These are phyloP conservation scores for Pemphigus obesinymphae DNA, from an alignment of 1,140 invertebrate genomes.

Conservation along the genomic window DNA sequence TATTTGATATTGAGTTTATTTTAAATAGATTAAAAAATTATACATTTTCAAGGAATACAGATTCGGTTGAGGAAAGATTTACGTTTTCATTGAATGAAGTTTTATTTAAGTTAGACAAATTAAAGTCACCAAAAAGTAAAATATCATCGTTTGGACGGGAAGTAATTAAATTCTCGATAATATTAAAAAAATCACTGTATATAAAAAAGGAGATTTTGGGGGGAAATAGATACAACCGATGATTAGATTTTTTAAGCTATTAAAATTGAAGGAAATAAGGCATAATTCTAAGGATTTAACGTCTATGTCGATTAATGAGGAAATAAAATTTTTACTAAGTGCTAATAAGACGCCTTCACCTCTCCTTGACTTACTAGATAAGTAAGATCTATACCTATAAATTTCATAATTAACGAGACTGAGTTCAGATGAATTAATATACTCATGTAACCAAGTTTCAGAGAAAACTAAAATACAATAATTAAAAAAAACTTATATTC, in stretches of 20 bases:
- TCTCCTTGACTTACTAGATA: no score
- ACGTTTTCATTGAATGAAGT: no score
- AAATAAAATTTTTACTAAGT: not conserved
- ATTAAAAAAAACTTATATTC: not conserved
- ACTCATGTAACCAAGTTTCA: not conserved
- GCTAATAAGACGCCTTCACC: not conserved
- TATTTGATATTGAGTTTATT: no score
- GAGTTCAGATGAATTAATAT: not conserved
- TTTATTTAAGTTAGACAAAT: no score
- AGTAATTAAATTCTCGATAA: not conserved
- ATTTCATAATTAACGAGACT: not conserved
- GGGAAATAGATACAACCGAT: not conserved
- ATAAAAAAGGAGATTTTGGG: not conserved
- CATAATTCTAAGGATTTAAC: not conserved
- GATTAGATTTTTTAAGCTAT: not conserved
- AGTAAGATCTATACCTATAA: not conserved
- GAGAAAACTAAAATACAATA: not conserved
- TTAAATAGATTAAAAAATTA: no score
- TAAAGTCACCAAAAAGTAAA: no score
- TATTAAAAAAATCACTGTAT: not conserved
- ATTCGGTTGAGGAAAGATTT: no score
- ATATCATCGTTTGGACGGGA: not conserved
- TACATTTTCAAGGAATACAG: no score
- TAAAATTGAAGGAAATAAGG: not conserved
- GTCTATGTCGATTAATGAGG: not conserved